These are phyloP conservation scores for Formica aserva DNA, from an alignment of 2,888 invertebrate species.

Conservation along the genomic window DNA sequence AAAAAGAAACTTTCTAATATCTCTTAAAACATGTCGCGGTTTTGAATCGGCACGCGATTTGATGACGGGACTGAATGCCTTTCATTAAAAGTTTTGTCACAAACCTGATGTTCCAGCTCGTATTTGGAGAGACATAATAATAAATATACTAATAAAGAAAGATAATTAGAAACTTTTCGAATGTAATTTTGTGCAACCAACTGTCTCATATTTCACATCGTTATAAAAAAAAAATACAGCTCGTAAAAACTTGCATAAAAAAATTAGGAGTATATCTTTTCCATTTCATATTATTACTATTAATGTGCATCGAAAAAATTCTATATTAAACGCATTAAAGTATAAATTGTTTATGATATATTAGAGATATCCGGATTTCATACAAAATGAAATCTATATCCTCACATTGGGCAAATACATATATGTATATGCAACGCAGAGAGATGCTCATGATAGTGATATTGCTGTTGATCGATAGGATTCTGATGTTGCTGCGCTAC, in stretches of 20 bases:
- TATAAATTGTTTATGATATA: neutral
- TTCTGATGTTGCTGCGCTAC: constrained; percentile 32
- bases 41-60: constrained; percentile 64
- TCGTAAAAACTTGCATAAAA: neutral
- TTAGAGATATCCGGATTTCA: constrained; percentile 29
- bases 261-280: neutral
- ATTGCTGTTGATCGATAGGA: constrained; percentile 32
- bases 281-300: neutral
- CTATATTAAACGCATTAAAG: neutral
- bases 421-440: constrained; percentile 11
- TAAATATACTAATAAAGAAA: constrained; percentile 50
- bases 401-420: constrained; percentile 18
- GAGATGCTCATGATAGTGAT: constrained; percentile 23
- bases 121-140: constrained; percentile 57
- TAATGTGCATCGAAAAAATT: neutral
- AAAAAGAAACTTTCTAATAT: constrained; percentile 24
- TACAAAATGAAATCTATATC: constrained; percentile 26
- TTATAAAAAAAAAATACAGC: neutral
- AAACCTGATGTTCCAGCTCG: constrained; percentile 64
- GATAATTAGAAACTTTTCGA: constrained; percentile 68
- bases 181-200: constrained; percentile 58
- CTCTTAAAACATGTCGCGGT: constrained; percentile 48
- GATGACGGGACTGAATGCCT: constrained; percentile 56
- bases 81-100: constrained; percentile 75
- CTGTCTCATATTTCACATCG: constrained; percentile 5